Evolutionary conservation across 2,888 invertebrate species (phyloP).

Genomic region (Brenthis daphne): DNA sequence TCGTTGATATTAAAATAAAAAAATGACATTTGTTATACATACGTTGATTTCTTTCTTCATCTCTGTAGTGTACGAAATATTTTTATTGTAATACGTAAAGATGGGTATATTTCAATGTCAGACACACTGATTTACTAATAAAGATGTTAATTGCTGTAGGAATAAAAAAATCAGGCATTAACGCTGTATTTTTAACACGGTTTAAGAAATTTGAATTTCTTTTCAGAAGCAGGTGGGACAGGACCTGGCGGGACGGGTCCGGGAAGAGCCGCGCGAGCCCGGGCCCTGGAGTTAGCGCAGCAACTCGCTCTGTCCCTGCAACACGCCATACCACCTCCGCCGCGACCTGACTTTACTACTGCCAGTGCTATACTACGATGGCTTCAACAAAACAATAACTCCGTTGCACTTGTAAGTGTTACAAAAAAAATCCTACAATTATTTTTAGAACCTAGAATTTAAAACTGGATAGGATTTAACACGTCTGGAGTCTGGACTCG

Average conservation of each 20-base stretch:
- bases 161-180: not conserved
- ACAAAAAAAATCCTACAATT: not conserved
- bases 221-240: slow-evolving; percentile 67
- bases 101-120: too few relatives aligned
- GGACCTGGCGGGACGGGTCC: slow-evolving; percentile 57
- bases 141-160: too few relatives aligned
- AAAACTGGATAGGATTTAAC: not conserved
- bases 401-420: slow-evolving; percentile 68
- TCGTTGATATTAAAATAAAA: too few relatives aligned
- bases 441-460: not conserved
- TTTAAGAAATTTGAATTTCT: not conserved
- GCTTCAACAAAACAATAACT: slow-evolving; percentile 83
- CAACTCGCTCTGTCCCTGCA: slow-evolving; percentile 85
- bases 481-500: not conserved
- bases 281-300: slow-evolving; percentile 84
- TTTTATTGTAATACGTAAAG: too few relatives aligned
- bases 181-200: not conserved
- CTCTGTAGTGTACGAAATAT: too few relatives aligned
- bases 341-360: slow-evolving; percentile 85
- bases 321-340: slow-evolving; percentile 84
- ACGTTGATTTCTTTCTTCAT: too few relatives aligned
- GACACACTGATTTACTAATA: too few relatives aligned
- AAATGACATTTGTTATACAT: too few relatives aligned
- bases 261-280: slow-evolving; percentile 74
- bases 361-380: slow-evolving; percentile 85